Conservation (phyloP, 1,140 invertebrate species). For the Lineus longissimus region DNA sequence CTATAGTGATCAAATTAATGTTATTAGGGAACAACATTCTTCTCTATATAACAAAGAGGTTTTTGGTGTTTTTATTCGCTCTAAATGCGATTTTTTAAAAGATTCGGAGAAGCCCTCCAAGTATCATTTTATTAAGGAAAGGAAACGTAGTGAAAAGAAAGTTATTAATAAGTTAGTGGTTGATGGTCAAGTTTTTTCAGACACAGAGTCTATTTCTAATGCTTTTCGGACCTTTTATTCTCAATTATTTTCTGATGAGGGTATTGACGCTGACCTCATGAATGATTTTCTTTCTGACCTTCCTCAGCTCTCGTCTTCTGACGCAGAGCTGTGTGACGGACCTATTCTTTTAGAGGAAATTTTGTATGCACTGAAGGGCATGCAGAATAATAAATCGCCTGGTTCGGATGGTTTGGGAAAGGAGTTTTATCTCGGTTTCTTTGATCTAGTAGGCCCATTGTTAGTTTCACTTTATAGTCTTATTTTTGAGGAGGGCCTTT, state of each 20-base stretch:
- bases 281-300: slow-evolving; percentile 20
- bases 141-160: slow-evolving; percentile 14
- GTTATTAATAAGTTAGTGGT: slow-evolving; percentile 12
- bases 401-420: slow-evolving; percentile 27
- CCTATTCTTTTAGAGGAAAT: slow-evolving; percentile 20
- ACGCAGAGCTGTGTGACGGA: slow-evolving; percentile 13
- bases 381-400: slow-evolving; percentile 24
- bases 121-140: slow-evolving; percentile 19
- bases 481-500: slow-evolving; percentile 15
- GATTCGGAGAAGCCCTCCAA: slow-evolving; percentile 21
- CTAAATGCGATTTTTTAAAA: slow-evolving; percentile 14
- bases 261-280: slow-evolving; percentile 16
- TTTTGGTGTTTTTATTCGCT: slow-evolving; percentile 13
- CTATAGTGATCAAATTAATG: neutral
- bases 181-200: slow-evolving; percentile 1
- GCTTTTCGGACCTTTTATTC: slow-evolving; percentile 24
- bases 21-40: slow-evolving; percentile 12
- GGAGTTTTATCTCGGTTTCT: slow-evolving; percentile 27
- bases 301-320: slow-evolving; percentile 13
- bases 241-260: slow-evolving; percentile 17
- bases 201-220: slow-evolving; percentile 18
- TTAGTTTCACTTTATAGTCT: slow-evolving; percentile 17
- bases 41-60: slow-evolving; percentile 9
- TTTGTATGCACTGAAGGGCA: slow-evolving; percentile 10
- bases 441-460: slow-evolving; percentile 17